Conservation (phyloP, 2,888 invertebrate species). For the Harpalus rufipes region DNA sequence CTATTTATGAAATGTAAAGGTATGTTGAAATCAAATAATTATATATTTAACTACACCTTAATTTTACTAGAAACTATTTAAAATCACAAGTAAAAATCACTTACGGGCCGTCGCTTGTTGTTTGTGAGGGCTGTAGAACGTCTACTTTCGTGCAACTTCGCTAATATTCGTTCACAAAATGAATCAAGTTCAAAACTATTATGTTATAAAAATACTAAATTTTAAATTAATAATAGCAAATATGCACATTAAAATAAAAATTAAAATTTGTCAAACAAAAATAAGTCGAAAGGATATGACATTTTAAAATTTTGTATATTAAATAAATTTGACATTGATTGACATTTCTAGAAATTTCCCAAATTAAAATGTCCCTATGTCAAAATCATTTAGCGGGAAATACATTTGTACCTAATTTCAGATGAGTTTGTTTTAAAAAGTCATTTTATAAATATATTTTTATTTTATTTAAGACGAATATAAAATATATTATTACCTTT, state of each 20-base stretch:
- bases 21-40: constrained; percentile 59
- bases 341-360: constrained; percentile 59
- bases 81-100: constrained; percentile 75
- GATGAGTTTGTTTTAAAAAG: neutral
- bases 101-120: constrained; percentile 79
- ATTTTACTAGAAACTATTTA: constrained; percentile 61
- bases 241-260: constrained; percentile 44
- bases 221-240: neutral
- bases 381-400: neutral
- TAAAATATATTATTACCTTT: no score
- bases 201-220: constrained; percentile 18
- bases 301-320: constrained; percentile 36
- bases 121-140: constrained; percentile 75
- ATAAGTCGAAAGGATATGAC: constrained; percentile 40
- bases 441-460: neutral
- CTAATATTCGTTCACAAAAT: constrained; percentile 47
- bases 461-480: neutral
- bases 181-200: constrained; percentile 53
- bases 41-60: constrained; percentile 53
- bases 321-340: constrained; percentile 62
- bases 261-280: constrained; percentile 59
- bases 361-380: constrained; percentile 46
- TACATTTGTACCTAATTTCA: neutral
- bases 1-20: constrained; percentile 56
- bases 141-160: constrained; percentile 66